Evolutionary conservation across 2,797 vertebrate genomes (phyloP).

Genomic region (Eptatretus atami): DNA sequence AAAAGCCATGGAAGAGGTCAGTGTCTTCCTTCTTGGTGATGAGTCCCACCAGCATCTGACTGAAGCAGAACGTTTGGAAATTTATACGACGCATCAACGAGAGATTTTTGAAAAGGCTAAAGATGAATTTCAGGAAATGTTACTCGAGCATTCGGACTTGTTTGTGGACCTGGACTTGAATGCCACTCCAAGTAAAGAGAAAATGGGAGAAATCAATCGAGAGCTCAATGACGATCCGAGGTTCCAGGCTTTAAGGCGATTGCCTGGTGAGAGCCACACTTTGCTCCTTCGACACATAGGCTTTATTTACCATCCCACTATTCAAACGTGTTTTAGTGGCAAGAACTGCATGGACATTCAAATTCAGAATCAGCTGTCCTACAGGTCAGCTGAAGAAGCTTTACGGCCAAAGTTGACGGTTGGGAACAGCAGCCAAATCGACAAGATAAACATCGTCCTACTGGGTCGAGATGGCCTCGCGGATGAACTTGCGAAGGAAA

Average conservation of each 20-base stretch:
- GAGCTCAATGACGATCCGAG: conserved; percentile 85
- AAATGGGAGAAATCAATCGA: conserved; percentile 92
- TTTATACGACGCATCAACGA: conserved; percentile 72
- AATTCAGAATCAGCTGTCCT: conserved; percentile 69
- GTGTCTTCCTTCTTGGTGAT: conserved; percentile 88
- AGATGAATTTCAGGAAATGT: conserved; percentile 99
- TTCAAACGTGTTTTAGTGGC: conserved; percentile 90
- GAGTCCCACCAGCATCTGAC: conserved; percentile 89
- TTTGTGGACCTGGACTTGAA: conserved; percentile 98
- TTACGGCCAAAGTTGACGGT: conserved; percentile 52
- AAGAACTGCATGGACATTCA: conserved; percentile 80
- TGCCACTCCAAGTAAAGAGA: conserved; percentile 81
- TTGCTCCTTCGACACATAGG: conserved; percentile 94
- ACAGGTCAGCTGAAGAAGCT: conserved; percentile 56
- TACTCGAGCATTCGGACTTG: conserved; percentile 88
- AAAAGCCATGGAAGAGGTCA: conserved; percentile 84
- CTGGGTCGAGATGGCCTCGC: conserved; percentile 77
- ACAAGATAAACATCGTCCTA: conserved; percentile 91
- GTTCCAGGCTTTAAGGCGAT: conserved; percentile 90
- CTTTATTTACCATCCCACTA: conserved; percentile 96
- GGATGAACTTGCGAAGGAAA: conserved; percentile 85
- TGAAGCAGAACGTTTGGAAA: conserved; percentile 65
- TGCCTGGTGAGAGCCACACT: conserved; percentile 80
- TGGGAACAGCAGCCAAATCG: conserved; percentile 62
- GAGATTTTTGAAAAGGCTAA: conserved; percentile 99